Evolutionary conservation across 2,797 vertebrate genomes (phyloP), one percentile per base, ranked within the genome.

Genomic region (Tarsius wallacei): DNA sequence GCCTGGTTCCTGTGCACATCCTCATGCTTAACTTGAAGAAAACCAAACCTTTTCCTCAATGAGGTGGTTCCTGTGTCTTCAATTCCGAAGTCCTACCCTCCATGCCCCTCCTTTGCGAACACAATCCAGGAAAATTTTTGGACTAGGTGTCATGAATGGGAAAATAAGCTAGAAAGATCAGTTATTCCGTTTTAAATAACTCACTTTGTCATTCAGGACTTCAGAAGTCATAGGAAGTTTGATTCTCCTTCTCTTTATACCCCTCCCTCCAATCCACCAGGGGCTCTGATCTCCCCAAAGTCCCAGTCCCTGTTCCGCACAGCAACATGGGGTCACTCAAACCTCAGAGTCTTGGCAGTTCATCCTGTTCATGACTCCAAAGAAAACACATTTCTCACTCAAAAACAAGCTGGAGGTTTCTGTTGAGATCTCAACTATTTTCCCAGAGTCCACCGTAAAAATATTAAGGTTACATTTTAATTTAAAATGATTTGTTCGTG

Each of bases 331-430:
- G 81, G 57, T 66, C 22, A 5, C 47, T 87, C 28, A 59, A 74
- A 91, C 53, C 82, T 26, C 33, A 11, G 15, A 55, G 15, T 57
- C 55, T 87, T 96, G 97, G 91, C 88, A 31, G 11, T 17, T 76
- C 57, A 70, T 96, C 80, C 94, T 95, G 91, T 81, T 94, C 87
- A 90, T 9, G 51, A 81, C 73, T 77, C 86, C 91, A 92, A 97
- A 88, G 84, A 96, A 94, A 94, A 95, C 90, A 96, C 42, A 68
- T 93, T 96, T 87, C 80, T 73, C 36, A 94, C 49, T 95, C 91
- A 74, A 96, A 97, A 97, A 94, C 93, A 98, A 96, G 19, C 80
- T 59, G 49, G 31, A 88, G 31, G 7, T 95, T 97, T 97, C 88
- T 81, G 61, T 91, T 87, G 76, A 93, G 73, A 81, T 21, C 83